Percentiles rank a stretch among this genome's conserved stretches.
Evolutionary conservation across 2,888 invertebrate species (phyloP).

Genomic region (Sminthurides aquaticus): DNA sequence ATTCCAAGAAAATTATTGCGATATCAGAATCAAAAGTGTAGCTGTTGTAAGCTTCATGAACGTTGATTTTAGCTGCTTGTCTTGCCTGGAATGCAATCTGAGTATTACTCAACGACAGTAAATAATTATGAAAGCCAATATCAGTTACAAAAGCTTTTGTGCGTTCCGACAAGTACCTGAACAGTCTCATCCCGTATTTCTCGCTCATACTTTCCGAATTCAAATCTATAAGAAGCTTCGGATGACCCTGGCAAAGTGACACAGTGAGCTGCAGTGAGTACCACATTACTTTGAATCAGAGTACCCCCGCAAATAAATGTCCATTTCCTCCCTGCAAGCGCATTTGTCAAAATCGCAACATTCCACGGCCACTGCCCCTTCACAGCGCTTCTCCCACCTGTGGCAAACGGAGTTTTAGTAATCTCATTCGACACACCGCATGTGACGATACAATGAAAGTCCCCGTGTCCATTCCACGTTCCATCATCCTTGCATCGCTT

Average conservation of each 20-base stretch:
- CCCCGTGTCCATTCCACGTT: not conserved
- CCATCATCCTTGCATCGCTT: not conserved
- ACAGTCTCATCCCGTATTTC: not conserved
- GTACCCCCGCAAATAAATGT: not conserved
- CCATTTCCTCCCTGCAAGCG: not conserved
- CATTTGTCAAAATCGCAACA: not conserved
- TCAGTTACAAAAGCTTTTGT: too few relatives aligned
- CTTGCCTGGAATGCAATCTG: not conserved
- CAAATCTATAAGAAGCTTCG: not conserved
- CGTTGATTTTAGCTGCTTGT: not conserved
- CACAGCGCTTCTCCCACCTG: not conserved
- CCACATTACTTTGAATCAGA: not conserved
- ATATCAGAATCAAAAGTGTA: constrained; percentile 49
- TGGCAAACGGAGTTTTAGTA: not conserved
- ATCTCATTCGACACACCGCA: not conserved
- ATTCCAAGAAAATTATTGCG: constrained; percentile 53
- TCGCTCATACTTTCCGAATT: not conserved
- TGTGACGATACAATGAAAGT: not conserved
- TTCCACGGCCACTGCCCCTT: not conserved
- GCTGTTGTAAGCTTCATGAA: constrained; percentile 26
- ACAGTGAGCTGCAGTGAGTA: not conserved
- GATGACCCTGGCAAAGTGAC: not conserved
- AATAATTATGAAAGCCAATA: too few relatives aligned
- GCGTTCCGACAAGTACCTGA: too few relatives aligned
- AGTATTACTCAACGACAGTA: too few relatives aligned